A percentile compares a stretch with the other conserved stretches of the same genome.
Conservation (phyloP, 2,113 vertebrate genomes). For the Laticauda colubrina region DNA sequence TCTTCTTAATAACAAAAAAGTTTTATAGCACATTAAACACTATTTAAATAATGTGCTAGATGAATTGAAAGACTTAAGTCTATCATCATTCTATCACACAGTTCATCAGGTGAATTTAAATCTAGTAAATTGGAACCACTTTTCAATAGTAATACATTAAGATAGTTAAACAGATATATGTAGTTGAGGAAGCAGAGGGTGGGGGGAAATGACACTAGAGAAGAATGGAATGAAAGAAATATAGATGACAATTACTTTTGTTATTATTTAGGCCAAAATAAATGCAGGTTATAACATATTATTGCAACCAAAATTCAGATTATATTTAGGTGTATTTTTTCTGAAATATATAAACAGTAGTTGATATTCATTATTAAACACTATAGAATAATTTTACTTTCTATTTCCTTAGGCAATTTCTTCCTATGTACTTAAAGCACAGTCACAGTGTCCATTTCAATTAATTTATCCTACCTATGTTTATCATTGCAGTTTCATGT, state of each 20-base stretch:
- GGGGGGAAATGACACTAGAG: background rate
- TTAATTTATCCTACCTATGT: background rate
- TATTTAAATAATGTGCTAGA: background rate
- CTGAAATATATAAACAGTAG: background rate
- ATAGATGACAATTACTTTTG: background rate
- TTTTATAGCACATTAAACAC: background rate
- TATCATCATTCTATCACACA: background rate
- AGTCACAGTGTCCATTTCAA: background rate
- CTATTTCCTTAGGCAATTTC: background rate
- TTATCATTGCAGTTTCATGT: background rate
- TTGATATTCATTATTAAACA: background rate
- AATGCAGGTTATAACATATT: background rate
- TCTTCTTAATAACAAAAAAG: background rate
- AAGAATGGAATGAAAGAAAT: background rate
- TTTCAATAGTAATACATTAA: background rate
- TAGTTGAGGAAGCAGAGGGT: background rate
- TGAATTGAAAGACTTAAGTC: background rate
- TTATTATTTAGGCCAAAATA: background rate
- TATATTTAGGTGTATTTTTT: background rate
- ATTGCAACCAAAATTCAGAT: background rate
- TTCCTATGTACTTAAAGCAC: background rate
- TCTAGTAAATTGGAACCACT: background rate
- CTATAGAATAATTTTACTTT: background rate
- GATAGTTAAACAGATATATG: background rate
- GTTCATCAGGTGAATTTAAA: background rate